Percentiles rank a stretch among this genome's conserved stretches.
Conservation (phyloP, 2,888 invertebrate species). For the Laothoe populi region DNA sequence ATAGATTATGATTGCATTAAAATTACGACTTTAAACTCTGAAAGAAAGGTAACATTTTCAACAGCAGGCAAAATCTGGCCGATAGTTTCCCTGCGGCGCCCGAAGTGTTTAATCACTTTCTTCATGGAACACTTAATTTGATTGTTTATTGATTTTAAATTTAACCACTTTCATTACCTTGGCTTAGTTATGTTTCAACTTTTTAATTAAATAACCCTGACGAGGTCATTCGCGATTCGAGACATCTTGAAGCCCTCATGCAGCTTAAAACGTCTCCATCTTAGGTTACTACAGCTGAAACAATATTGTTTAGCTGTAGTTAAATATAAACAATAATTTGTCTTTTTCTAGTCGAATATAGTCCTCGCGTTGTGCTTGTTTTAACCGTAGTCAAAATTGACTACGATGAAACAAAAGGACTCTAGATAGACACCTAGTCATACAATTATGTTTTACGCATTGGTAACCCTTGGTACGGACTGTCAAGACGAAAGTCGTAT, state of each 20-base stretch:
- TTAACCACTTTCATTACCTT: slow-evolving; percentile 35
- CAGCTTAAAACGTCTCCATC: too few relatives aligned
- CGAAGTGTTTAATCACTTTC: slow-evolving; percentile 17
- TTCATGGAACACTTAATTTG: slow-evolving; percentile 24
- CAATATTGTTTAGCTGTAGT: too few relatives aligned
- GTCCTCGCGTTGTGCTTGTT: too few relatives aligned
- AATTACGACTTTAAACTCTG: slow-evolving; percentile 8
- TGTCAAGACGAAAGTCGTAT: too few relatives aligned
- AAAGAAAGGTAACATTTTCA: background rate
- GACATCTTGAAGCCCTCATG: background rate
- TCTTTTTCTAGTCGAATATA: too few relatives aligned
- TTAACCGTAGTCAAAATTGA: too few relatives aligned
- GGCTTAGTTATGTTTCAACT: slow-evolving; percentile 29
- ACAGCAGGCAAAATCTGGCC: background rate
- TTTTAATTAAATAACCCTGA: background rate
- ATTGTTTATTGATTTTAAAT: slow-evolving; percentile 27
- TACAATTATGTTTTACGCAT: too few relatives aligned
- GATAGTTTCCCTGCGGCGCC: background rate
- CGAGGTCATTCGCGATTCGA: slow-evolving; percentile 2
- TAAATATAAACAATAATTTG: too few relatives aligned
- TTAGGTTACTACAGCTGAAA: too few relatives aligned
- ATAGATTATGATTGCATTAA: background rate
- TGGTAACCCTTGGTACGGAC: too few relatives aligned
- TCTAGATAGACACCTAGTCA: too few relatives aligned
- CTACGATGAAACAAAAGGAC: too few relatives aligned